These are phyloP conservation scores for Macrosoma leucophasiata DNA, from an alignment of 2,888 invertebrate species.

Conservation along the genomic window DNA sequence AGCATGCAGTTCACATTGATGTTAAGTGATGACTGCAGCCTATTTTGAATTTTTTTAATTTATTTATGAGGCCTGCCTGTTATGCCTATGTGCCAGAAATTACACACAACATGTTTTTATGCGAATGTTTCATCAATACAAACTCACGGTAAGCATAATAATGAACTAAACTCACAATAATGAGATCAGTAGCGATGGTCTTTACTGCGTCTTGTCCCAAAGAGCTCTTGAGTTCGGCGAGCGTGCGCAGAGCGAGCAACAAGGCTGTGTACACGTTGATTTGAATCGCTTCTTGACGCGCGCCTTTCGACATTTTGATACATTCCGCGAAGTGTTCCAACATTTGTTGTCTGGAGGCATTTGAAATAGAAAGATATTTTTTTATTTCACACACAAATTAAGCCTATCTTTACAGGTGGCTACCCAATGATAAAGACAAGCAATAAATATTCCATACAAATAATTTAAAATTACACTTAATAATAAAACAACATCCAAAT, in stretches of 20 bases:
- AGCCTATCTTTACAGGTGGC: too few relatives aligned
- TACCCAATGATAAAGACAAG: too few relatives aligned
- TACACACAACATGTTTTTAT: background rate
- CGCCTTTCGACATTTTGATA: slow-evolving; percentile 93
- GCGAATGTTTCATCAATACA: too few relatives aligned
- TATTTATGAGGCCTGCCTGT: too few relatives aligned
- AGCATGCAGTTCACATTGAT: too few relatives aligned
- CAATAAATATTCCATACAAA: too few relatives aligned
- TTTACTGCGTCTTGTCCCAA: slow-evolving; percentile 94
- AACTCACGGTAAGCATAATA: too few relatives aligned
- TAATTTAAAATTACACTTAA: too few relatives aligned
- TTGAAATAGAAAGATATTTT: slow-evolving; percentile 1
- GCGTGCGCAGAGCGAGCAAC: slow-evolving; percentile 89
- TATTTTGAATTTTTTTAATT: too few relatives aligned
- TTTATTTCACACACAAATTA: background rate
- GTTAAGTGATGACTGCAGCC: too few relatives aligned
- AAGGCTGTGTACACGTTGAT: slow-evolving; percentile 97
- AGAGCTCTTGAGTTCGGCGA: slow-evolving; percentile 90
- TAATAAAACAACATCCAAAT: too few relatives aligned
- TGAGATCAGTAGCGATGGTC: slow-evolving; percentile 86
- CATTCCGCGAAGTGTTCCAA: slow-evolving; percentile 97
- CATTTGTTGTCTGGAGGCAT: slow-evolving; percentile 85
- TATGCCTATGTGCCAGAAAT: background rate
- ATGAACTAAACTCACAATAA: slow-evolving; percentile 76
- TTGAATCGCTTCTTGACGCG: slow-evolving; percentile 95